These are phyloP conservation scores for Lutraria lutraria DNA, from an alignment of 2,888 invertebrate genomes.

Conservation along the genomic window DNA sequence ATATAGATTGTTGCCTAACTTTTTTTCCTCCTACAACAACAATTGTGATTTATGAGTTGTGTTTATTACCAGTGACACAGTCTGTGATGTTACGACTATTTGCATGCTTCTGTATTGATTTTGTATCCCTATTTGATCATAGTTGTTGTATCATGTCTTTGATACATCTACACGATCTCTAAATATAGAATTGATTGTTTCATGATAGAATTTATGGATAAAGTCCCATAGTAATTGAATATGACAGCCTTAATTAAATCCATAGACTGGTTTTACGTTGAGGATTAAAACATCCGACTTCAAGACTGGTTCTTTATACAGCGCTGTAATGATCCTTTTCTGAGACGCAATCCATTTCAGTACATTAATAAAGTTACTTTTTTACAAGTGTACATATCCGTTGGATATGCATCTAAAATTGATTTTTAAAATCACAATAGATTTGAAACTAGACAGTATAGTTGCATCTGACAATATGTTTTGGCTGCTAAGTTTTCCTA, in stretches of 20 bases:
- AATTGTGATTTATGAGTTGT: background rate
- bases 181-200: slow-evolving; percentile 4
- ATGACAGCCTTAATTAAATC: background rate
- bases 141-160: background rate
- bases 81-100: background rate
- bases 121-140: background rate
- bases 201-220: slow-evolving; percentile 3
- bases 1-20: background rate
- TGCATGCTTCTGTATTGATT: background rate
- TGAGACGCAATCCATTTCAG: background rate
- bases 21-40: background rate
- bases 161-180: background rate
- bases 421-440: no score
- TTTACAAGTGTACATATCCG: no score
- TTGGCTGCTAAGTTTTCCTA: no score
- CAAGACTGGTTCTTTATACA: background rate
- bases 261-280: background rate
- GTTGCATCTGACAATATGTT: no score
- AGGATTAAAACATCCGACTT: background rate
- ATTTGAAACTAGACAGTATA: no score
- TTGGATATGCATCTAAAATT: no score
- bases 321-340: background rate
- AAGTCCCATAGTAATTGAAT: background rate
- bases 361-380: no score
- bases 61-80: background rate